Percentiles rank a stretch among this genome's conserved stretches.
Conservation (phyloP, 1,140 invertebrate species). For the Drosophila seguyi region DNA sequence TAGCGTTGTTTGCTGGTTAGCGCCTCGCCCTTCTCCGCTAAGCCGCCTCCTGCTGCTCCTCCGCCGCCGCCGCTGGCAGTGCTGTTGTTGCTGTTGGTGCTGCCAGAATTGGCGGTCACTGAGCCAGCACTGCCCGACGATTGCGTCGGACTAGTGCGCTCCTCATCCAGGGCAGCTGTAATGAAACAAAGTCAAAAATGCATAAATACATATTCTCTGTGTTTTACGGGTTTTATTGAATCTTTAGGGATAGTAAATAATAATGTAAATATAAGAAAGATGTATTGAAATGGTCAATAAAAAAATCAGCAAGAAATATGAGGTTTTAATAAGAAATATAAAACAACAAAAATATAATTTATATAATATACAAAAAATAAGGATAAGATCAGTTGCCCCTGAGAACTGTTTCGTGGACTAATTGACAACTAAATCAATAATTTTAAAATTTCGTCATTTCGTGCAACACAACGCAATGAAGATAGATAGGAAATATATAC, state of each 20-base stretch:
- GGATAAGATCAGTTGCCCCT: too few species aligned
- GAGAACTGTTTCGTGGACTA: neutral
- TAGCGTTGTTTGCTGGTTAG: conserved; percentile 93
- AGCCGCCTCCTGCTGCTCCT: conserved; percentile 48
- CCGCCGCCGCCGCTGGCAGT: conserved; percentile 55
- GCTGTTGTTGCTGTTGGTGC: conserved; percentile 53
- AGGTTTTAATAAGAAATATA: neutral
- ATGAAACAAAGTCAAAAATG: conserved; percentile 11
- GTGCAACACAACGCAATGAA: neutral
- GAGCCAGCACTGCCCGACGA: conserved; percentile 84
- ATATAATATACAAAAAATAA: neutral
- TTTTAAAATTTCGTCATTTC: neutral
- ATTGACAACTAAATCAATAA: neutral
- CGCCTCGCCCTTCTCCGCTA: conserved; percentile 74
- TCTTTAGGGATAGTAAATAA: neutral
- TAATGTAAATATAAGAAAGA: neutral
- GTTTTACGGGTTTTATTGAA: neutral
- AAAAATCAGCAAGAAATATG: neutral
- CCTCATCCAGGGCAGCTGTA: conserved; percentile 86
- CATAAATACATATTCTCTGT: neutral
- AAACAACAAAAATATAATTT: neutral
- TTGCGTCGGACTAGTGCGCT: conserved; percentile 80
- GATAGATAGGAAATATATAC: neutral
- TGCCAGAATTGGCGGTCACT: conserved; percentile 51
- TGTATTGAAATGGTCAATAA: neutral